These are phyloP conservation scores for Macropus fuliginosus DNA, from an alignment of 2,797 vertebrate species.

Conservation along the genomic window DNA sequence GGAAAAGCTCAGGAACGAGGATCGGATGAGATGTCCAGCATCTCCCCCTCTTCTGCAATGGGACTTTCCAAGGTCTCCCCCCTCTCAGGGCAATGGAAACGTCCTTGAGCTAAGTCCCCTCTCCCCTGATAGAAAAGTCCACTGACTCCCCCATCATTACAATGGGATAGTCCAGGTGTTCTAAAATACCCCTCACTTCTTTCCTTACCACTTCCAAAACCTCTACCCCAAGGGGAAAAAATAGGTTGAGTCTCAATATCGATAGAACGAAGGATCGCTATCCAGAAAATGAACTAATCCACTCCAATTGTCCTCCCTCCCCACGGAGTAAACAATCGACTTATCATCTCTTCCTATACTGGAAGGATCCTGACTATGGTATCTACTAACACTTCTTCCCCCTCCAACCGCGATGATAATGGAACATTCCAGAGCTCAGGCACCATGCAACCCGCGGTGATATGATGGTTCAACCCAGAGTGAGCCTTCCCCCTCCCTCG, in stretches of 20 bases:
- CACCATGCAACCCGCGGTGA: neutral
- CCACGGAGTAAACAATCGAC: neutral
- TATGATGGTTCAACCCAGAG: neutral
- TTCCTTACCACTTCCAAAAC: neutral
- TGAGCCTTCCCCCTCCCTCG: neutral
- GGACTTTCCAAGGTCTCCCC: neutral
- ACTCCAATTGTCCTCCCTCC: neutral
- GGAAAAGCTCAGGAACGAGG: conserved; percentile 50
- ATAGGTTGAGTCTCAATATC: neutral
- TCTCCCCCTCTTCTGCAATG: neutral
- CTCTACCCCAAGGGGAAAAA: neutral
- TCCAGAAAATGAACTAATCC: neutral
- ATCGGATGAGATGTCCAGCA: neutral
- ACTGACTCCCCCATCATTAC: neutral
- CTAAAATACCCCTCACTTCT: neutral
- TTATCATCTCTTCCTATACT: neutral
- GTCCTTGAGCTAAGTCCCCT: neutral
- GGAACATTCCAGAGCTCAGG: neutral
- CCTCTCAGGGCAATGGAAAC: neutral
- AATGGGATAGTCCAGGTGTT: neutral
- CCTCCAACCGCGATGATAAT: neutral
- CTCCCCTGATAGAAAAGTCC: neutral
- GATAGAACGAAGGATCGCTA: neutral
- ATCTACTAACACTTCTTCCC: neutral
- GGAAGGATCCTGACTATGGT: neutral